These are phyloP conservation scores for Struthidea cinerea DNA, from an alignment of 2,113 vertebrate species.

Conservation along the genomic window DNA sequence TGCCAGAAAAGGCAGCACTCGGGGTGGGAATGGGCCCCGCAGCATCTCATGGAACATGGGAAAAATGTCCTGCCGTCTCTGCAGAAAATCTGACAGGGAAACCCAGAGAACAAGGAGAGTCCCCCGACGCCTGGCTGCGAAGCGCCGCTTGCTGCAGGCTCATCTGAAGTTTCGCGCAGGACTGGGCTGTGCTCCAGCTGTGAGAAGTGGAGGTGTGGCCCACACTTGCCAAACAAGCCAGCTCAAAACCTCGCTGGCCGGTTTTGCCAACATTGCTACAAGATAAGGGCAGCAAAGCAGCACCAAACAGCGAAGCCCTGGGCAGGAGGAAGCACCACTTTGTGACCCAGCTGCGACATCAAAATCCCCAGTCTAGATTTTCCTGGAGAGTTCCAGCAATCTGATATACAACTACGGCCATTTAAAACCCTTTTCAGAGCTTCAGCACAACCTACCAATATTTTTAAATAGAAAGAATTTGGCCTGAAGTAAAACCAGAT, in stretches of 20 bases:
- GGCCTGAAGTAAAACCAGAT: neutral
- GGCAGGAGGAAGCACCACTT: accelerated
- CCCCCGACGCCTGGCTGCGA: accelerated
- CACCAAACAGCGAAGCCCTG: neutral
- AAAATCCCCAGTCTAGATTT: neutral
- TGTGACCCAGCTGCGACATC: neutral
- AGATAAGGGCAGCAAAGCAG: neutral
- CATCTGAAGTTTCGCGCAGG: accelerated
- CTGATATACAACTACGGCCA: accelerated
- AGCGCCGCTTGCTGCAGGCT: accelerated
- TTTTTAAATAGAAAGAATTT: neutral
- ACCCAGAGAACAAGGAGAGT: accelerated
- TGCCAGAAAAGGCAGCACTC: slow-evolving; percentile 63
- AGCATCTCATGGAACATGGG: slow-evolving; percentile 61
- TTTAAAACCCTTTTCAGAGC: neutral
- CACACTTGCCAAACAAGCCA: neutral
- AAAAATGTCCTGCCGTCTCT: accelerated
- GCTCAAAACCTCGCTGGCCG: neutral
- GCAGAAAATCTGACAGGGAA: neutral
- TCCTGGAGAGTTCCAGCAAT: neutral
- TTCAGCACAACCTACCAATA: neutral
- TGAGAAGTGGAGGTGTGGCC: neutral
- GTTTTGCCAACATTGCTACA: neutral
- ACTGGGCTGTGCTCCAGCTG: neutral
- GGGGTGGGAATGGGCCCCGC: slow-evolving; percentile 5